A percentile compares a stretch with the other conserved stretches of the same genome.
Evolutionary conservation across 2,797 vertebrate genomes (phyloP).

Genomic region (Bradypodion ventrale): DNA sequence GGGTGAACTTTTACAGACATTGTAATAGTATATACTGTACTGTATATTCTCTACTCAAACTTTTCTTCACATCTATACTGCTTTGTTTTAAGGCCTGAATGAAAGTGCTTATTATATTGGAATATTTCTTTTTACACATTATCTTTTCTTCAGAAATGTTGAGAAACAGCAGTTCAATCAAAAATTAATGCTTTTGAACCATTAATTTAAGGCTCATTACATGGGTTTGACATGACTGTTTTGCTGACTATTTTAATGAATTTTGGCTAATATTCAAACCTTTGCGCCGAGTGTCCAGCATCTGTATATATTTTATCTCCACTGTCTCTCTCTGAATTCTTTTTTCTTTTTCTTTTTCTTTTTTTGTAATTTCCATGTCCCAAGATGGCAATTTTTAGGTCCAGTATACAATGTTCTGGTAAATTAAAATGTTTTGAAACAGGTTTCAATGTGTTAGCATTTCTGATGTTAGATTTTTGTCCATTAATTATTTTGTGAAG

Average conservation of each 20-base stretch:
- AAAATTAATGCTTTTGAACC: not conserved
- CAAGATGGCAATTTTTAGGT: too few species aligned
- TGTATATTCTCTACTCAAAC: not conserved
- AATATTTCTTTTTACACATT: not conserved
- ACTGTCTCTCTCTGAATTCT: too few species aligned
- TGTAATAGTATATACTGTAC: not conserved
- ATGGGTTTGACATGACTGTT: not conserved
- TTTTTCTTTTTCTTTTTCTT: too few species aligned
- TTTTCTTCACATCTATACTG: not conserved
- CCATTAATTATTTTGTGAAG: too few species aligned
- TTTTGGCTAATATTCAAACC: too few species aligned
- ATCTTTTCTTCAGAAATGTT: not conserved
- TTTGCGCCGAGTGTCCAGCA: too few species aligned
- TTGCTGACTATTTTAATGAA: not conserved
- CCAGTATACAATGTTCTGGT: too few species aligned
- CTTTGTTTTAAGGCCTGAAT: not conserved
- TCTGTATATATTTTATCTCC: too few species aligned
- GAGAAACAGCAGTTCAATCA: not conserved
- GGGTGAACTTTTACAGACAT: not conserved
- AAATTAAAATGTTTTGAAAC: too few species aligned
- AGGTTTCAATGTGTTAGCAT: too few species aligned
- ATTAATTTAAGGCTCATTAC: not conserved
- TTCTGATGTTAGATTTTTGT: too few species aligned
- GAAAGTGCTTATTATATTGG: not conserved
- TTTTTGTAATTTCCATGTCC: too few species aligned